Base-by-base conservation (phyloP, 2,113 vertebrate species). In the Cynocephalus volans region DNA sequence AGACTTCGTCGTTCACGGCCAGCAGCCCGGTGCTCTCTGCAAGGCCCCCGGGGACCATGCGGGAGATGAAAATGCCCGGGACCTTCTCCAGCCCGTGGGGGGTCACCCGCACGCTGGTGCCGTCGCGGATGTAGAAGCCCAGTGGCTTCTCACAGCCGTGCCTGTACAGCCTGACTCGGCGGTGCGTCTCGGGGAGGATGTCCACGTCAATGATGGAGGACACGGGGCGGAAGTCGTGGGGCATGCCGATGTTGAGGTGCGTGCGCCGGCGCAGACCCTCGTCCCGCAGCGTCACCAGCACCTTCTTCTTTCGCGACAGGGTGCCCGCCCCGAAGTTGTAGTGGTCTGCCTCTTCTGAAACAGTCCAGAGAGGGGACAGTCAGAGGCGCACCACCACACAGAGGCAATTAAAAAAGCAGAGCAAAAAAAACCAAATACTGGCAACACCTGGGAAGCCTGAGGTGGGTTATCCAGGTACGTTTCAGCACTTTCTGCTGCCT, bases 141-240 rank as follows among this genome's bases (percentile, higher is more conserved):
- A 99, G 98, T 0, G 99, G 99, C 64, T 99, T 99, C 98, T 99
- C 99, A 3, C 99, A 99, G 15, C 99, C 99, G 0, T 99, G 99
- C 4, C 99, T 99, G 73, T 99, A 99, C 36, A 99, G 98, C 36
- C 99, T 98, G 41, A 99, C 99, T 0, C 99, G 99, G 70, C 99
- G 98, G 97, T 99, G 99, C 0, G 99, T 99, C 97, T 99, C 99
- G 0, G 99, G 99, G 54, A 99, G 99, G 97, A 99, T 99, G 98
- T 99, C 99, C 98, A 99, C 99, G 9, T 99, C 99, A 0, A 99
- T 99, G 97, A 99, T 99, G 97, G 99, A 99, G 33, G 99, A 99
- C 84, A 99, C 99, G 0, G 99, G 99, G 28, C 99, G 99, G 97
- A 99, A 99, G 98, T 99, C 99, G 21, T 99, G 99, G 3, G 99